Evolutionary conservation across 2,113 vertebrate species (phyloP).

Genomic region (Nibea albiflora): DNA sequence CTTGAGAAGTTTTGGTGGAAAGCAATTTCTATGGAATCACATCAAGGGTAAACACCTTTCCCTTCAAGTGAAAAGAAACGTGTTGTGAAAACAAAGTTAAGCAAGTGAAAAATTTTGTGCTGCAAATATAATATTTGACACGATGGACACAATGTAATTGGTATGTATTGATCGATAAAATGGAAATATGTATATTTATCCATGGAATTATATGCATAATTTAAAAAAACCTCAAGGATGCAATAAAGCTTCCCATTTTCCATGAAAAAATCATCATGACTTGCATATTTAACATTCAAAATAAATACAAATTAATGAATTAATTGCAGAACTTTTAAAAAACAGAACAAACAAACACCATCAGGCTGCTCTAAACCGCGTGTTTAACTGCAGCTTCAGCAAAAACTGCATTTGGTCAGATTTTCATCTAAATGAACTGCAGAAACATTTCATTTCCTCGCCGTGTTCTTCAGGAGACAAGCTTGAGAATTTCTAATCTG

Average conservation of each 20-base stretch:
- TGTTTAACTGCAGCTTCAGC: not conserved
- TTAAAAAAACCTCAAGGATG: not conserved
- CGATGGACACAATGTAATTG: too few species aligned
- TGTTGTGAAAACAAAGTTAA: not conserved
- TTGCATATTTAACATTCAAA: not conserved
- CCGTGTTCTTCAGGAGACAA: constrained; percentile 16
- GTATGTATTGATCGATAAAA: not conserved
- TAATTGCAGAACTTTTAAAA: not conserved
- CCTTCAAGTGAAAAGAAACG: not conserved
- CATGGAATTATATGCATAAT: too few species aligned
- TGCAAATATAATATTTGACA: not conserved
- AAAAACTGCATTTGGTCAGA: not conserved
- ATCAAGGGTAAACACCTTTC: not conserved
- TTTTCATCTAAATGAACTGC: constrained; percentile 12
- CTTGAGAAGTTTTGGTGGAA: not conserved
- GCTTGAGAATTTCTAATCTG: constrained; percentile 2
- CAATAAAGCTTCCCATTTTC: not conserved
- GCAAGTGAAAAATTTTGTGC: not conserved
- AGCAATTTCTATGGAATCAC: too few species aligned
- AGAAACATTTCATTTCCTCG: constrained; percentile 12
- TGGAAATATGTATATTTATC: not conserved
- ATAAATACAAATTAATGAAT: not conserved
- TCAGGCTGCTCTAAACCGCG: not conserved
- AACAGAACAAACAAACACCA: not conserved
- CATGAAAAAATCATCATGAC: not conserved